Evolutionary conservation across 2,113 vertebrate genomes (phyloP), one percentile per base, ranked within the genome.

Genomic region (Platanista minor): DNA sequence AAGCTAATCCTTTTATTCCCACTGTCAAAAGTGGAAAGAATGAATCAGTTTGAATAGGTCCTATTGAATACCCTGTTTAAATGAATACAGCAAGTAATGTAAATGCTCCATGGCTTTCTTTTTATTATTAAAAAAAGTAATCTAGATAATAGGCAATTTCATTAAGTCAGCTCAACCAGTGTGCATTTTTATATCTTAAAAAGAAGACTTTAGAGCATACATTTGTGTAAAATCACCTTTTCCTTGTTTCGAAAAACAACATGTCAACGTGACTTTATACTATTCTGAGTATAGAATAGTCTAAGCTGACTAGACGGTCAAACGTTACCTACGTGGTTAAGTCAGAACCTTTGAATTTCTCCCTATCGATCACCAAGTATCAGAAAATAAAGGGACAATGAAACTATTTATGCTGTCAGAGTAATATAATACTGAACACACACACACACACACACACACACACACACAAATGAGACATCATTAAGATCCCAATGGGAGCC

Each of bases 221-320:
- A 49, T 97, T 97, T 97, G 96, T 89, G 27, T 87, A 84, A 97
- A 96, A 96, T 95, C 33, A 69, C 62, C 80, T 90, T 87, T 84
- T 92, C 12, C 9, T 85, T 95, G 6, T 95, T 97, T 95, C 85
- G 96, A 66, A 96, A 97, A 92, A 12, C 43, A 86, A 69, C 87
- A 64, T 66, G 13, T 33, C 57, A 92, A 59, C 66, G 1, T 84
- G 84, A 96, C 43, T 49, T 84, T 0, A 0, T 75, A 80, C 72
- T 97, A 78, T 96, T 97, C 43, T 93, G 89, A 83, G 31, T 27
- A 86, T n/a, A 90, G 43, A 85, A 61, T 87, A 4, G 12, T 88
- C 75, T 96, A 97, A 97, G 11, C 4, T 96, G 80, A 96, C 98
- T 95, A 97, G 46, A 83, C 96, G 66, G 86, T 77, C 96, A 97